A percentile compares a stretch with the other conserved stretches of the same genome.
Conservation (phyloP, 2,113 vertebrate species). For the Odontophorus gujanensis region DNA sequence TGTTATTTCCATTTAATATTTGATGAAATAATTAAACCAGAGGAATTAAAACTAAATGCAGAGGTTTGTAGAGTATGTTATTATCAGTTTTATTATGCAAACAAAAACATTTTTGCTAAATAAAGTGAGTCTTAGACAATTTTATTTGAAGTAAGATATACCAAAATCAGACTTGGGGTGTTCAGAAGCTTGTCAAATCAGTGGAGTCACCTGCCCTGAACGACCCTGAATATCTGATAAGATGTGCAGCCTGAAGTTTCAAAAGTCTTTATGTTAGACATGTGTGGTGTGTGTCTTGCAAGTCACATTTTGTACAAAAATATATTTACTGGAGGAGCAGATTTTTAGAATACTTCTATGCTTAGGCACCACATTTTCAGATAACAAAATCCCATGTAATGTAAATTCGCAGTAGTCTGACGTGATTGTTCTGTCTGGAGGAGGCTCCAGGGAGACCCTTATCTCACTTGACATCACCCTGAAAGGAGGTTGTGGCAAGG, state of each 20-base stretch:
- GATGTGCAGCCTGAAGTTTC: background rate
- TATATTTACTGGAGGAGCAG: background rate
- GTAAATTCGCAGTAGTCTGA: background rate
- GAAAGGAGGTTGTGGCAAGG: too few relatives aligned
- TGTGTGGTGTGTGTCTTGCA: background rate
- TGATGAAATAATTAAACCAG: background rate
- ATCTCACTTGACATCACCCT: too few relatives aligned
- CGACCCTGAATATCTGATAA: slow-evolving; percentile 17
- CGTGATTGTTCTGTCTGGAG: background rate
- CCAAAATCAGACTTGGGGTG: background rate
- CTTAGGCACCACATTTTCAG: background rate
- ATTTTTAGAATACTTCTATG: background rate
- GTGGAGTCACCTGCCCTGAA: slow-evolving; percentile 4
- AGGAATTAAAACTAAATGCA: slow-evolving; percentile 2
- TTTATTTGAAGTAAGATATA: background rate
- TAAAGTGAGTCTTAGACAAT: background rate
- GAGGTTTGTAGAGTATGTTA: background rate
- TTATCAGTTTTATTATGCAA: background rate
- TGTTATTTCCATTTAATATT: background rate
- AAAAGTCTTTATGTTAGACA: background rate
- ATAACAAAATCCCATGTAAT: background rate
- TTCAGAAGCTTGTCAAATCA: background rate
- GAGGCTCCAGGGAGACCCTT: too few relatives aligned
- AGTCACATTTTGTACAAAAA: background rate
- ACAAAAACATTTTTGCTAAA: background rate